These are phyloP conservation scores for Spisula solida DNA, from an alignment of 2,888 invertebrate species.

Conservation along the genomic window DNA sequence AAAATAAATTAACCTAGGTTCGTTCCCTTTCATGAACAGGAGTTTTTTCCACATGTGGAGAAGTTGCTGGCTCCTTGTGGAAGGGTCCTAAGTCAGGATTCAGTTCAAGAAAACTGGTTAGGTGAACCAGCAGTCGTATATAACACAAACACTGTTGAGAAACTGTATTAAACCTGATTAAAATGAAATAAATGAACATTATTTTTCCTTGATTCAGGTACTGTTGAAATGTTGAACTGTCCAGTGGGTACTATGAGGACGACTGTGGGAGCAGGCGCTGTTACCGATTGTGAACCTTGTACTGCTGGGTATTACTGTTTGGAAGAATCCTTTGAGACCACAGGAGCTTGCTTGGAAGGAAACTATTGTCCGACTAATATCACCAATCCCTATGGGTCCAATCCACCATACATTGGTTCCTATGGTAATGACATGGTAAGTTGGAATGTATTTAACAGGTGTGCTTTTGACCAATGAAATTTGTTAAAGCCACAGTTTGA, in stretches of 20 bases:
- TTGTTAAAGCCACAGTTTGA: no score
- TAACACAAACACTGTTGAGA: no score
- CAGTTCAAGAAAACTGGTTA: not conserved
- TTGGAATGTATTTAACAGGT: not conserved
- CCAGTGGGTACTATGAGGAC: slow-evolving; percentile 85
- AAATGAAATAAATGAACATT: no score
- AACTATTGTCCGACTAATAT: slow-evolving; percentile 85
- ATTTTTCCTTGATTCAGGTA: slow-evolving; percentile 73
- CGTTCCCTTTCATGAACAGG: no score
- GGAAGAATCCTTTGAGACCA: slow-evolving; percentile 77
- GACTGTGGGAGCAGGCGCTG: slow-evolving; percentile 76
- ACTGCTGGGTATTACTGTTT: slow-evolving; percentile 84
- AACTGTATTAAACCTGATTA: no score
- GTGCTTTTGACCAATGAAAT: no score
- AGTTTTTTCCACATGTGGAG: no score
- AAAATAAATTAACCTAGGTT: no score
- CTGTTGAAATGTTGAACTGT: slow-evolving; percentile 84
- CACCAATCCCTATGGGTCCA: slow-evolving; percentile 80
- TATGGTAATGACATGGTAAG: slow-evolving; percentile 84
- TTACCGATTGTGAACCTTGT: slow-evolving; percentile 84
- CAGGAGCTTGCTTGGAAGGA: slow-evolving; percentile 82
- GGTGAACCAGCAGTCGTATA: not conserved
- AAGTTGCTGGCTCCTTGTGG: not conserved
- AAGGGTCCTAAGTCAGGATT: not conserved
- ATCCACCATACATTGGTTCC: slow-evolving; percentile 83